phyloP scores from a whole-genome alignment of 2,113 vertebrate species.

The Cathartes aura region DNA sequence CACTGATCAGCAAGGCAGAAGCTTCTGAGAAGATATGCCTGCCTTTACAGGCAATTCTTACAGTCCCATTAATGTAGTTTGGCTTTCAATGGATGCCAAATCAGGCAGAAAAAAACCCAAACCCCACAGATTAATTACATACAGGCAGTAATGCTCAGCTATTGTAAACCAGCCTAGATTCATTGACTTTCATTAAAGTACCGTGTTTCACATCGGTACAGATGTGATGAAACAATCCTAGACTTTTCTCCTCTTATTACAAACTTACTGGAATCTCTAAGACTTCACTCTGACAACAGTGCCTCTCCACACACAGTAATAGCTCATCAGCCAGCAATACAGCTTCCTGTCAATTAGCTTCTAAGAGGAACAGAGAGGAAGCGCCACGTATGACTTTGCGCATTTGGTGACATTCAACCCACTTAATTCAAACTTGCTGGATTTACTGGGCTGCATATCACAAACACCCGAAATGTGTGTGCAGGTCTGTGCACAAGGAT shows the following conservation, averaged over 20 bases:
- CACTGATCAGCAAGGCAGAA: neutral
- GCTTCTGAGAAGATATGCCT: neutral
- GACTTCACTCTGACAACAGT: neutral
- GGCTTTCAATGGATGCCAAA: neutral
- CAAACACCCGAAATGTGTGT: neutral
- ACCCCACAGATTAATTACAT: neutral
- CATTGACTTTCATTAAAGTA: neutral
- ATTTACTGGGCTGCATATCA: neutral
- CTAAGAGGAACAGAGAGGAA: neutral
- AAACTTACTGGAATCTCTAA: neutral
- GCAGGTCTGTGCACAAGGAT: neutral
- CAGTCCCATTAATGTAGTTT: neutral
- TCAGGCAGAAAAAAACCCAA: neutral
- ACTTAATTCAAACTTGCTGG: neutral
- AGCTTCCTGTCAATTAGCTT: neutral
- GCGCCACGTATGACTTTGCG: accelerated
- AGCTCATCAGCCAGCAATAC: neutral
- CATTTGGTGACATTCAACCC: neutral
- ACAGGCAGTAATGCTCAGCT: neutral
- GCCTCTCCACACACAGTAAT: neutral
- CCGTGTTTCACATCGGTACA: neutral
- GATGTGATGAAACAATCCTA: neutral
- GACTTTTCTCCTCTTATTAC: neutral
- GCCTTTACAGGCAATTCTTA: neutral
- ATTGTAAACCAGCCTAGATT: neutral